phyloP scores from a whole-genome alignment of 1,140 invertebrate species.

The Druon quercuslanigerum region DNA sequence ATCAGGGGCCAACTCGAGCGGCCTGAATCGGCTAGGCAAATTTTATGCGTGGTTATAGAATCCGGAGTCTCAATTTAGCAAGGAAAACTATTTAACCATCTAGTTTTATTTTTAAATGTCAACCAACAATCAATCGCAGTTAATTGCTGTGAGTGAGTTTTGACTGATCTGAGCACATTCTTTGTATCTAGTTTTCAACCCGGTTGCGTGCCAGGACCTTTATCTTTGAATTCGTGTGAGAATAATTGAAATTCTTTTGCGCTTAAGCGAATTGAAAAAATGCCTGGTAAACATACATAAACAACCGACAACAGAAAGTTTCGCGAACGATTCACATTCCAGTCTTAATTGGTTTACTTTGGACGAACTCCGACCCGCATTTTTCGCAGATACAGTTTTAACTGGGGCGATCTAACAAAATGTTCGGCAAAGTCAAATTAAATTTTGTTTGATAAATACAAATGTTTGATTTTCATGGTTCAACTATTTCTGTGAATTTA shows the following conservation, averaged over 20 bases:
- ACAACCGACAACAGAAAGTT: constrained; percentile 19
- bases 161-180: neutral
- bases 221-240: neutral
- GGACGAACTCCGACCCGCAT: neutral
- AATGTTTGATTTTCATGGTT: too few relatives aligned
- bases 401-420: constrained; percentile 1
- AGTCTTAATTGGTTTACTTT: constrained; percentile 36
- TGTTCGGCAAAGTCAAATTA: neutral
- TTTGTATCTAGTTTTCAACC: neutral
- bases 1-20: too few relatives aligned
- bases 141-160: neutral
- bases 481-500: too few relatives aligned
- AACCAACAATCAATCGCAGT: too few relatives aligned
- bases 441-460: neutral
- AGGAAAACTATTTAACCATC: neutral
- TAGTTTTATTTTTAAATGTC: neutral
- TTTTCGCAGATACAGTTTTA: neutral
- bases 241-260: constrained; percentile 27
- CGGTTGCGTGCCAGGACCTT: neutral
- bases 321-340: constrained; percentile 23
- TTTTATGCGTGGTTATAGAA: too few relatives aligned
- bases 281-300: neutral
- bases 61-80: too few relatives aligned
- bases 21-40: too few relatives aligned
- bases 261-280: neutral